phyloP scores from a whole-genome alignment of 30 jellyfish, hydroid and myxozoan species.

The Rhopilema esculentum region DNA sequence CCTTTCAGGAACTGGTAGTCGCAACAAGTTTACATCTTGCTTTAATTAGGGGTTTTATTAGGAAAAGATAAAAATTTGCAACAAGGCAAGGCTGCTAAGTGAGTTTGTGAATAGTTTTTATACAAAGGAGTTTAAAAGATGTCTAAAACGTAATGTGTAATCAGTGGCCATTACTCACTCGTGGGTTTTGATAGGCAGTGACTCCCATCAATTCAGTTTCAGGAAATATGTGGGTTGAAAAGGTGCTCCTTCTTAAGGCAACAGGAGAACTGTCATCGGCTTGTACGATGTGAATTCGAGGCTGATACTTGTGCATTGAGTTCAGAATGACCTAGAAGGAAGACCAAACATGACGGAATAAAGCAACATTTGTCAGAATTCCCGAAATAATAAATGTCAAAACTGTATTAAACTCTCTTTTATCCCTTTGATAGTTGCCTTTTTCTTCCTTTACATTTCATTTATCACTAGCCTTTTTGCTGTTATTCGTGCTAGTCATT shows the following conservation, averaged over 20 bases:
- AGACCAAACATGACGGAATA: not conserved
- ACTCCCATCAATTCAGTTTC: slow-evolving; percentile 96
- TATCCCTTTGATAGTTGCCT: no score
- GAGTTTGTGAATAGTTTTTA: no score
- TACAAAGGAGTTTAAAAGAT: not conserved
- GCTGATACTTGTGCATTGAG: slow-evolving; percentile 98
- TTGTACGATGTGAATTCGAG: slow-evolving; percentile 92
- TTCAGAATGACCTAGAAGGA: slow-evolving; percentile 78
- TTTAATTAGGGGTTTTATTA: no score
- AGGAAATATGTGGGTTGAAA: slow-evolving; percentile 87
- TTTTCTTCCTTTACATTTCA: no score
- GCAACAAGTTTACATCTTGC: no score
- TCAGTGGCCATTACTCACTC: slow-evolving; percentile 60
- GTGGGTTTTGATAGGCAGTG: slow-evolving; percentile 94
- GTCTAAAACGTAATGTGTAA: not conserved
- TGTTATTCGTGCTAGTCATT: no score
- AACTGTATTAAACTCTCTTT: no score
- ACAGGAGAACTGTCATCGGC: slow-evolving; percentile 94
- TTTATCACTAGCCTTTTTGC: no score
- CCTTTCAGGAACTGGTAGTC: no score
- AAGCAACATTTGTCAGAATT: not conserved
- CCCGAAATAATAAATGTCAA: no score
- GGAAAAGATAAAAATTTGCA: no score
- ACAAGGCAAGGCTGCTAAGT: no score
- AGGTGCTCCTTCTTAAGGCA: slow-evolving; percentile 89